phyloP scores from a whole-genome alignment of 2,797 vertebrate genomes.

The Ptychobarbus kaznakovi region DNA sequence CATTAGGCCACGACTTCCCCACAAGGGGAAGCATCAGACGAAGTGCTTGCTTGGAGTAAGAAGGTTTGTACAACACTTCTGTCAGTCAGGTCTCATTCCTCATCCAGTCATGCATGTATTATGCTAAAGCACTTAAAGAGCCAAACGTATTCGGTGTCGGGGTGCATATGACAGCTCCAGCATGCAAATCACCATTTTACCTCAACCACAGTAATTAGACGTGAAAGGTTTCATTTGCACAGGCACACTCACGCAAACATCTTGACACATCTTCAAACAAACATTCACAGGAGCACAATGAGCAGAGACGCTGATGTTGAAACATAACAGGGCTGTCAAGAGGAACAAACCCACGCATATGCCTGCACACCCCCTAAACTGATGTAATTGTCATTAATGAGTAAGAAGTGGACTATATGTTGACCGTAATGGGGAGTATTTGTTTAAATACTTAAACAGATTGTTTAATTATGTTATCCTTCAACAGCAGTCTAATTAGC shows the following conservation, averaged over 20 bases:
- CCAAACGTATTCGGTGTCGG: conserved; percentile 9
- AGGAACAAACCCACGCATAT: not conserved
- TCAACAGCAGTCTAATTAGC: not conserved
- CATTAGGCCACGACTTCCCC: no score
- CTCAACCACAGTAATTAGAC: conserved; percentile 39
- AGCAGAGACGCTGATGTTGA: not conserved
- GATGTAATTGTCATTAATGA: conserved; percentile 29
- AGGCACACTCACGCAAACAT: conserved; percentile 28
- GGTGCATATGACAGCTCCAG: conserved; percentile 12
- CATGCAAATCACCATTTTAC: conserved; percentile 37
- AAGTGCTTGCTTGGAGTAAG: not conserved
- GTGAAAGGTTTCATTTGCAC: conserved; percentile 43
- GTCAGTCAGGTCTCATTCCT: conserved; percentile 12
- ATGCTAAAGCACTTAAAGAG: conserved; percentile 39
- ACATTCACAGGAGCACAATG: conserved; percentile 1
- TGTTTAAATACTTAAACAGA: conserved; percentile 2
- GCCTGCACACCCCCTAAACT: not conserved
- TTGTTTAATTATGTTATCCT: not conserved
- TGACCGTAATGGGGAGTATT: not conserved
- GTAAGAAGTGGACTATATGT: not conserved
- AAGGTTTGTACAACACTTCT: conserved; percentile 23
- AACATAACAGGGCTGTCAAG: conserved; percentile 14
- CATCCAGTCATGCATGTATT: conserved; percentile 6
- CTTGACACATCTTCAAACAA: conserved; percentile 43
- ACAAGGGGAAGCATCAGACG: conserved; percentile 1